A percentile compares a stretch with the other conserved stretches of the same genome.
phyloP scores from a whole-genome alignment of 2,888 invertebrate species.

The Pseudoips prasinana region DNA sequence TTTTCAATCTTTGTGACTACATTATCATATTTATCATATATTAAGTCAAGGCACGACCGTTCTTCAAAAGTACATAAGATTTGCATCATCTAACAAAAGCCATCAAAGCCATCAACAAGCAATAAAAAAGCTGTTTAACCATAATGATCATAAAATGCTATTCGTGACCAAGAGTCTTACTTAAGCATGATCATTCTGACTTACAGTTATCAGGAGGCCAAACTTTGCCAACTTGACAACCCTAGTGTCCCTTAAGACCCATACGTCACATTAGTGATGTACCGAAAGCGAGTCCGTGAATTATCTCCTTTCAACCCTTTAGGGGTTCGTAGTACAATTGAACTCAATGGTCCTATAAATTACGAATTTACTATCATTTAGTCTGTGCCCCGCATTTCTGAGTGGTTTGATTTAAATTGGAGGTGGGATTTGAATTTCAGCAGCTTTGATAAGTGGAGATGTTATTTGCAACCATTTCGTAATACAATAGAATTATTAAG shows the following conservation, averaged over 20 bases:
- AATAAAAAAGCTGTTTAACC: no score
- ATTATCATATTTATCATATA: no score
- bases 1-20: no score
- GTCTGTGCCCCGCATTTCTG: constrained; percentile 25
- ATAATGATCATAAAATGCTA: no score
- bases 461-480: no score
- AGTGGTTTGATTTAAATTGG: constrained; percentile 22
- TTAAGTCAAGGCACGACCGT: no score
- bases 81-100: no score
- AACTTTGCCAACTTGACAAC: constrained; percentile 32
- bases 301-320: constrained; percentile 43
- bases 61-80: no score
- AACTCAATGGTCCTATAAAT: constrained; percentile 34
- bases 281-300: constrained; percentile 34
- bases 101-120: no score
- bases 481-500: no score
- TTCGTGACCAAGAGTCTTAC: no score
- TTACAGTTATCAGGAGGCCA: constrained; percentile 9
- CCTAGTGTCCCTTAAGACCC: constrained; percentile 42
- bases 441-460: background rate
- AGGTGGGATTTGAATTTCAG: constrained; percentile 18
- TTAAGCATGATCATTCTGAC: no score
- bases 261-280: constrained; percentile 60
- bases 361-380: constrained; percentile 30
- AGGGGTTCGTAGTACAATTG: constrained; percentile 27